Percentiles rank a stretch among this genome's conserved stretches.
Conservation (phyloP, 2,888 invertebrate species). For the Gibbula magus region DNA sequence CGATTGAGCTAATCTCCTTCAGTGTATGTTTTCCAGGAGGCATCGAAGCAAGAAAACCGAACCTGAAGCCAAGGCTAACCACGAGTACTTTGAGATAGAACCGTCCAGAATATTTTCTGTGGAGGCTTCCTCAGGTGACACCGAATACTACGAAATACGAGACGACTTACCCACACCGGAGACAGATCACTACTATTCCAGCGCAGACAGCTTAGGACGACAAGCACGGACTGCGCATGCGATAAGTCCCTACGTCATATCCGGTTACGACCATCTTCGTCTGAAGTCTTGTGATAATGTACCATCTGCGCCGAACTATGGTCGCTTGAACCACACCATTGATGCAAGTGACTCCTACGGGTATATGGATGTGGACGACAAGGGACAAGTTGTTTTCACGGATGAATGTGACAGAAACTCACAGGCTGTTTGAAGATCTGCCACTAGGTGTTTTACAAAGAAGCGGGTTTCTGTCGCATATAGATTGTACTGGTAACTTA, state of each 20-base stretch:
- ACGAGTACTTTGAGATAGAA: neutral
- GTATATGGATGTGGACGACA: neutral
- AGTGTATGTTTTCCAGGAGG: neutral
- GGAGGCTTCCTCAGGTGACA: neutral
- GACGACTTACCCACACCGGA: neutral
- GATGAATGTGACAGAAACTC: neutral
- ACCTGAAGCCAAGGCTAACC: neutral
- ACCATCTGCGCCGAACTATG: neutral
- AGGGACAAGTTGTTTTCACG: neutral
- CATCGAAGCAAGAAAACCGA: neutral
- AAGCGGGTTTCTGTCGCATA: too few relatives aligned
- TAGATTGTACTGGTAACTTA: too few relatives aligned
- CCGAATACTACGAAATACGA: neutral
- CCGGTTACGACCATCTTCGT: slow-evolving; percentile 7
- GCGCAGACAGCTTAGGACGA: neutral
- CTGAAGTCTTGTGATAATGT: neutral
- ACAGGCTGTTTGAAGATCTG: neutral
- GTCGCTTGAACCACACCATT: neutral
- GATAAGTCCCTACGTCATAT: neutral
- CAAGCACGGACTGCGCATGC: neutral
- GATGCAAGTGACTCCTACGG: neutral
- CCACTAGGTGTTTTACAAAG: too few relatives aligned
- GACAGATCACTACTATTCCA: neutral
- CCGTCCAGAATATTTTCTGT: neutral
- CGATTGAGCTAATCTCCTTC: neutral